phyloP scores from a whole-genome alignment of 2,888 invertebrate genomes.

The Drepana falcataria region DNA sequence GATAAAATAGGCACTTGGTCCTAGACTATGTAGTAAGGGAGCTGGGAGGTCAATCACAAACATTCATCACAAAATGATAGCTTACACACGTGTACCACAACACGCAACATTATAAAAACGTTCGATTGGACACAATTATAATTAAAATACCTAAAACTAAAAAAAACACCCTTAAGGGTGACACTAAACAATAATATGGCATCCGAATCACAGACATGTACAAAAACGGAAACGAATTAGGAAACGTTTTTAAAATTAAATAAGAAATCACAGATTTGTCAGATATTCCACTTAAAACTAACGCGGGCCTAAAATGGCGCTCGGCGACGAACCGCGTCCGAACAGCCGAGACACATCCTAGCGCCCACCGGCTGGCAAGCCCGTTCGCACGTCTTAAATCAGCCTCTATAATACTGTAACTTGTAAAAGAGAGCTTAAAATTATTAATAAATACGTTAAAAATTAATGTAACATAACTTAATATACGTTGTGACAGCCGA shows the following conservation, averaged over 20 bases:
- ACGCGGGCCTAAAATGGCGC: slow-evolving; percentile 35
- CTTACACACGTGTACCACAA: not conserved
- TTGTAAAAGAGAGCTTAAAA: slow-evolving; percentile 32
- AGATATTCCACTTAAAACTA: slow-evolving; percentile 62
- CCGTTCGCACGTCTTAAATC: slow-evolving; percentile 31
- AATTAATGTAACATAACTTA: slow-evolving; percentile 37
- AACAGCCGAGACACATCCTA: slow-evolving; percentile 20
- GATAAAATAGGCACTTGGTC: too few species aligned
- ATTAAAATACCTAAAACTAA: slow-evolving; percentile 46
- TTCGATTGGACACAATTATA: slow-evolving; percentile 24
- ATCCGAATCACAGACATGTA: slow-evolving; percentile 66
- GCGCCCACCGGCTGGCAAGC: slow-evolving; percentile 9
- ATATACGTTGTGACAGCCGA: slow-evolving; percentile 33
- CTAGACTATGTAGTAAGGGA: too few species aligned
- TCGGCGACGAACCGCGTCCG: slow-evolving; percentile 9
- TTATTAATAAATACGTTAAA: slow-evolving; percentile 30
- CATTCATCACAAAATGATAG: not conserved
- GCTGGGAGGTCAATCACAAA: not conserved
- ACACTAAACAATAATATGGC: slow-evolving; percentile 54
- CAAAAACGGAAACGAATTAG: slow-evolving; percentile 57
- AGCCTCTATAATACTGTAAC: slow-evolving; percentile 32
- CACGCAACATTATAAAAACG: not conserved
- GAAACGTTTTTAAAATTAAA: slow-evolving; percentile 54
- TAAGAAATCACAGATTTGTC: slow-evolving; percentile 69
- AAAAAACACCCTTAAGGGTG: slow-evolving; percentile 50